These are phyloP conservation scores for Pollenia griseotomentosa DNA, from an alignment of 2,888 invertebrate genomes.

Conservation along the genomic window DNA sequence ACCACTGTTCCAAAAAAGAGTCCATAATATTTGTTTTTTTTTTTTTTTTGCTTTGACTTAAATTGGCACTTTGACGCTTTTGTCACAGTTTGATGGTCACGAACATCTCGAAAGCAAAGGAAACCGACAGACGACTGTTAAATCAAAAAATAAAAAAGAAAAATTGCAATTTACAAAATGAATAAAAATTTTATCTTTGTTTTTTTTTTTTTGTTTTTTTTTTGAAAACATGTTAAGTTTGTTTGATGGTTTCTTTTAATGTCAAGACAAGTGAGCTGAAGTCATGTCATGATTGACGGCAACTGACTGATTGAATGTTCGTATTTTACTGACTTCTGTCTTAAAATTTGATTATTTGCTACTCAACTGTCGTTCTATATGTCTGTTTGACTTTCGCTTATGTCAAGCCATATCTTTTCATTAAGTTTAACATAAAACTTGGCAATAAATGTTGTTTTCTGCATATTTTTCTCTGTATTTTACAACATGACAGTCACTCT, in stretches of 20 bases:
- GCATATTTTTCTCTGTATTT: not conserved
- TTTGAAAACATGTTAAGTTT: conserved; percentile 20
- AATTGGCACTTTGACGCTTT: conserved; percentile 43
- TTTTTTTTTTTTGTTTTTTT: not conserved
- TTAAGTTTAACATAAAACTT: not conserved
- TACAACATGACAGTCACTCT: not conserved
- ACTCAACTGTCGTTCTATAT: not conserved
- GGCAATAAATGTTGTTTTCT: not conserved
- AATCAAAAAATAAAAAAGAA: conserved; percentile 1
- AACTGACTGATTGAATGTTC: not conserved
- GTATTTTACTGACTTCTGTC: conserved; percentile 25
- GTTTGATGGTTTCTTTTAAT: conserved; percentile 17
- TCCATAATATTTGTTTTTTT: not conserved
- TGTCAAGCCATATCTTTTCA: conserved; percentile 10
- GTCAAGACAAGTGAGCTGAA: conserved; percentile 17
- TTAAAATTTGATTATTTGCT: conserved; percentile 31
- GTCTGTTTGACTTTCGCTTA: not conserved
- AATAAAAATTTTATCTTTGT: too few species aligned
- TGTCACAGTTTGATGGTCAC: conserved; percentile 45
- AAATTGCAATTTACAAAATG: conserved; percentile 13
- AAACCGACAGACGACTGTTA: not conserved
- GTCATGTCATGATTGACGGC: conserved; percentile 3
- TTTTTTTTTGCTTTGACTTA: not conserved
- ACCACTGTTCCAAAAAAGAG: not conserved
- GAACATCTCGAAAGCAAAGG: conserved; percentile 22